A percentile compares a stretch with the other conserved stretches of the same genome.
Evolutionary conservation across 2,888 invertebrate genomes (phyloP).

Genomic region (Stramonita haemastoma): DNA sequence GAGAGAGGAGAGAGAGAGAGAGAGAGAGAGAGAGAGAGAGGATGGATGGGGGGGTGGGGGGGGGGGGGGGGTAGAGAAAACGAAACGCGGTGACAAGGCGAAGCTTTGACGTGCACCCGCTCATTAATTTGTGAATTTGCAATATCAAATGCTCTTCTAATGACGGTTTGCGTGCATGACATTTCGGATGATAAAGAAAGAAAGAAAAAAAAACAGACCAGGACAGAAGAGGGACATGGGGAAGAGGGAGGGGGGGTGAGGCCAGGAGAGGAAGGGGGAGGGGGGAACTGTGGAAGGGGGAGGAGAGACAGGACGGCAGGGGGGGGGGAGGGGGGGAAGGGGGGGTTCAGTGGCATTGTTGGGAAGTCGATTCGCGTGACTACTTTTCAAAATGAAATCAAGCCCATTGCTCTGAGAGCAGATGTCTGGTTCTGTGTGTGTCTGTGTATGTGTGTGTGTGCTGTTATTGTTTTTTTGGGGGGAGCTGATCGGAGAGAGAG

Average conservation of each 20-base stretch:
- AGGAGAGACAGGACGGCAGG: background rate
- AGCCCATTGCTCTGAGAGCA: background rate
- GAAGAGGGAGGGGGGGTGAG: background rate
- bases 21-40: background rate
- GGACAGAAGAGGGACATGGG: background rate
- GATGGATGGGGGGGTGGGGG: background rate
- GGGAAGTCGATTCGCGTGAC: slow-evolving; percentile 30
- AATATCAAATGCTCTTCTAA: slow-evolving; percentile 39
- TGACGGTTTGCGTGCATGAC: slow-evolving; percentile 39
- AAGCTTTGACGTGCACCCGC: slow-evolving; percentile 16
- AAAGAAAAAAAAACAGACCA: background rate
- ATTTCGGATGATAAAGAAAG: background rate
- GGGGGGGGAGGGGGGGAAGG: background rate
- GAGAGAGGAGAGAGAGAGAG: background rate
- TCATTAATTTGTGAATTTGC: slow-evolving; percentile 44
- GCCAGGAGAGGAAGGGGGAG: background rate
- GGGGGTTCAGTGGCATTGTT: background rate
- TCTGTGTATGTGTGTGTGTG: slow-evolving; percentile 24
- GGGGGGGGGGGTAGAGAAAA: background rate
- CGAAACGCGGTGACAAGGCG: background rate
- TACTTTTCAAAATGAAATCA: slow-evolving; percentile 40
- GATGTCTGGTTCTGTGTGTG: slow-evolving; percentile 17
- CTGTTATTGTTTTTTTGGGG: background rate
- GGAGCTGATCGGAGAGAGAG: background rate
- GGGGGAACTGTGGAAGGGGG: background rate